These are phyloP conservation scores for Ariolimax columbianus DNA, from an alignment of 2,888 invertebrate genomes.

Conservation along the genomic window DNA sequence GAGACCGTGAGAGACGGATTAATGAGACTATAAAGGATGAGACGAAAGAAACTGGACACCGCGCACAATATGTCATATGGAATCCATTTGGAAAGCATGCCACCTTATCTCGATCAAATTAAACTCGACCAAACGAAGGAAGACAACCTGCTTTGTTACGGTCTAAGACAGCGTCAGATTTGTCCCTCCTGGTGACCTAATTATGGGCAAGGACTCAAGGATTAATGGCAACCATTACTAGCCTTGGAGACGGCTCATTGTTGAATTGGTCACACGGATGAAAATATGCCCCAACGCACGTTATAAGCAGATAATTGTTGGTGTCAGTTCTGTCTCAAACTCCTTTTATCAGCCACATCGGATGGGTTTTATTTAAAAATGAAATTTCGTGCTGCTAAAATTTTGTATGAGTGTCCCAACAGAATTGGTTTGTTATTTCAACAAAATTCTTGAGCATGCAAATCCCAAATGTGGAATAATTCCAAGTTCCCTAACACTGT, in stretches of 20 bases:
- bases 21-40: not conserved
- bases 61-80: not conserved
- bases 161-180: not conserved
- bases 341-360: not conserved
- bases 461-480: no score
- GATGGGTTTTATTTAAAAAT: not conserved
- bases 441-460: not conserved
- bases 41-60: constrained; percentile 6
- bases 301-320: constrained; percentile 1
- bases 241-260: not conserved
- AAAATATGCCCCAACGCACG: not conserved
- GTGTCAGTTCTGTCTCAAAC: not conserved
- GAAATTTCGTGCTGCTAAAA: not conserved
- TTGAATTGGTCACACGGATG: not conserved
- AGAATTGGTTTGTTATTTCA: not conserved
- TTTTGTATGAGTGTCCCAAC: not conserved
- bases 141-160: constrained; percentile 2
- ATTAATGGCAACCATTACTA: constrained; percentile 16
- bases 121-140: not conserved
- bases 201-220: not conserved
- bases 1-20: not conserved
- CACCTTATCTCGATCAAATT: not conserved
- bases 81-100: constrained; percentile 20
- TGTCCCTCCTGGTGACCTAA: constrained; percentile 17
- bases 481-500: no score